These are phyloP conservation scores for Spongilla lacustris DNA, from an alignment of 37 sponge, comb jelly and placozoan genomes.

Conservation along the genomic window DNA sequence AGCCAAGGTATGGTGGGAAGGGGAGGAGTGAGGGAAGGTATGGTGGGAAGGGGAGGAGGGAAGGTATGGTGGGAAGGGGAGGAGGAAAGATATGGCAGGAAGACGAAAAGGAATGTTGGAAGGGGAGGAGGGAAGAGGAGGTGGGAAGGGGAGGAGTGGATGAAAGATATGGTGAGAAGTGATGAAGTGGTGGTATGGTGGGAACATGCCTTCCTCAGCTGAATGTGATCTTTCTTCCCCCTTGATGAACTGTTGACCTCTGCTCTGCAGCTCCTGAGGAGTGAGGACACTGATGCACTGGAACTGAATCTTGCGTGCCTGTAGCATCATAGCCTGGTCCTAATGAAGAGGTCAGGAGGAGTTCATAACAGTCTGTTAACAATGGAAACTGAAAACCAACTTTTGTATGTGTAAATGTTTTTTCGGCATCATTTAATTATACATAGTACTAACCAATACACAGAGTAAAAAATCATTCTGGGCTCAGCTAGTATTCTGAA, in stretches of 20 bases:
- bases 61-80: background rate
- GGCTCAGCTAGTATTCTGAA: no score
- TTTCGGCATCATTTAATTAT: no score
- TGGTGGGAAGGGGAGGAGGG: background rate
- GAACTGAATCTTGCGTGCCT: constrained; percentile 69
- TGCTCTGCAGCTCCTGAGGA: constrained; percentile 50
- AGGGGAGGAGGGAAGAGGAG: background rate
- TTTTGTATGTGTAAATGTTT: no score
- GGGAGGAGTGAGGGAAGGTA: background rate
- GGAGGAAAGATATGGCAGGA: background rate
- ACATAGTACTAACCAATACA: no score
- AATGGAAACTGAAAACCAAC: no score
- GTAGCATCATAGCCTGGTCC: constrained; percentile 61
- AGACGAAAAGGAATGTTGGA: background rate
- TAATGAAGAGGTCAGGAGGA: background rate
- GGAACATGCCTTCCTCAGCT: background rate
- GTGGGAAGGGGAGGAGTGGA: background rate
- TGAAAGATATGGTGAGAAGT: background rate
- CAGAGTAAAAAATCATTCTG: no score
- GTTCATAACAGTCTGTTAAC: no score
- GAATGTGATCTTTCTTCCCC: background rate
- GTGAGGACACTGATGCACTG: constrained; percentile 60
- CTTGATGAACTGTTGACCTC: constrained; percentile 43
- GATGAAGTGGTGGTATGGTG: background rate
- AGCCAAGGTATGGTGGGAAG: background rate